These are phyloP conservation scores for Pseudeuparius sepicola DNA, from an alignment of 2,888 invertebrate genomes.

Conservation along the genomic window DNA sequence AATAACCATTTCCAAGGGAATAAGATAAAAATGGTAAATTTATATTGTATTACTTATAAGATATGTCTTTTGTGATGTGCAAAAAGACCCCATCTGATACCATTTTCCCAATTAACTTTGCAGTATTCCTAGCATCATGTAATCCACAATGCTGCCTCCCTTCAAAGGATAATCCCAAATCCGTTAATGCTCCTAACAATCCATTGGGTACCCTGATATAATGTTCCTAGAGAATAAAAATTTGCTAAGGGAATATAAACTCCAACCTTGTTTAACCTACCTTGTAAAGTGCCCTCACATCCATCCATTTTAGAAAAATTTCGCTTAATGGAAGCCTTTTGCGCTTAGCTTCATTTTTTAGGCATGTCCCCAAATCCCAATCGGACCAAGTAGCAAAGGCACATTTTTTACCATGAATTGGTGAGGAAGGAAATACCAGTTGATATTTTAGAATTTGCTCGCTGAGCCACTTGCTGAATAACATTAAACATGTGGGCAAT, in stretches of 20 bases:
- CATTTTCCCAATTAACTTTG: constrained; percentile 46
- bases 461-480: constrained; percentile 48
- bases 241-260: no score
- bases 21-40: no score
- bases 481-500: constrained; percentile 41
- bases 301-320: constrained; percentile 49
- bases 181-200: constrained; percentile 45
- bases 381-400: constrained; percentile 52
- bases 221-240: constrained; percentile 38
- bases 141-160: constrained; percentile 52
- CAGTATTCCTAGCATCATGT: constrained; percentile 53
- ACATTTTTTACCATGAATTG: constrained; percentile 33
- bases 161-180: constrained; percentile 47
- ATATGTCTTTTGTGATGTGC: constrained; percentile 35
- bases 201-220: constrained; percentile 46
- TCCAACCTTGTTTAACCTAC: constrained; percentile 23
- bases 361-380: constrained; percentile 52
- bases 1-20: no score
- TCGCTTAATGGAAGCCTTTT: constrained; percentile 45
- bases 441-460: constrained; percentile 39
- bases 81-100: constrained; percentile 46
- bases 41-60: no score
- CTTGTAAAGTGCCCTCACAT: constrained; percentile 45
- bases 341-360: constrained; percentile 48
- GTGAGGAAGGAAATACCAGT: constrained; percentile 21